phyloP scores from a whole-genome alignment of 2,797 vertebrate genomes.

The Sorex maritimensis region DNA sequence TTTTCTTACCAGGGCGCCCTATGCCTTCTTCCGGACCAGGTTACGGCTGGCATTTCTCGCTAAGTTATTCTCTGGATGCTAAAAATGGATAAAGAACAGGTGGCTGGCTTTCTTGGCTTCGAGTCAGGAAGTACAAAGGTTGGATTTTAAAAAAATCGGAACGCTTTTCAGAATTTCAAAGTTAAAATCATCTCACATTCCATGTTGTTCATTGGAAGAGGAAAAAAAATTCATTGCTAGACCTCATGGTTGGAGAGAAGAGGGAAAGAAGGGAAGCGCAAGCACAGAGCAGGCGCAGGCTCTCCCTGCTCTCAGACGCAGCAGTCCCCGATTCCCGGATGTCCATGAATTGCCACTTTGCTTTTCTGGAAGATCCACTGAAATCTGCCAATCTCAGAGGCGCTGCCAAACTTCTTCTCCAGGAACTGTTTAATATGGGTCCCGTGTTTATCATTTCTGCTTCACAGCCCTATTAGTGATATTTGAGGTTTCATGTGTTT shows the following conservation, averaged over 20 bases:
- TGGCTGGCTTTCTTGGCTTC: slow-evolving; percentile 57
- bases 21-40: slow-evolving; percentile 33
- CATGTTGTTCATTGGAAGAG: slow-evolving; percentile 21
- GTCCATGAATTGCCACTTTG: not conserved
- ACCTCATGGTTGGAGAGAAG: not conserved
- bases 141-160: slow-evolving; percentile 63
- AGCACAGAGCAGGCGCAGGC: not conserved
- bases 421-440: not conserved
- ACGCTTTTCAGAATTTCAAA: slow-evolving; percentile 69
- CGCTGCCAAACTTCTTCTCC: not conserved
- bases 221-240: not conserved
- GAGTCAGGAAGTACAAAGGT: slow-evolving; percentile 20
- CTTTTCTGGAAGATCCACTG: not conserved
- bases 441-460: not conserved
- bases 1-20: slow-evolving; percentile 33
- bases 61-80: slow-evolving; percentile 59
- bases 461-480: not conserved
- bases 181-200: slow-evolving; percentile 50
- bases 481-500: no score
- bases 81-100: slow-evolving; percentile 69
- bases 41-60: slow-evolving; percentile 52
- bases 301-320: no score
- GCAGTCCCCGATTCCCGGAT: not conserved
- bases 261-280: not conserved
- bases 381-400: no score